phyloP scores from a whole-genome alignment of 1,140 invertebrate genomes.

The Magallana gigas region DNA sequence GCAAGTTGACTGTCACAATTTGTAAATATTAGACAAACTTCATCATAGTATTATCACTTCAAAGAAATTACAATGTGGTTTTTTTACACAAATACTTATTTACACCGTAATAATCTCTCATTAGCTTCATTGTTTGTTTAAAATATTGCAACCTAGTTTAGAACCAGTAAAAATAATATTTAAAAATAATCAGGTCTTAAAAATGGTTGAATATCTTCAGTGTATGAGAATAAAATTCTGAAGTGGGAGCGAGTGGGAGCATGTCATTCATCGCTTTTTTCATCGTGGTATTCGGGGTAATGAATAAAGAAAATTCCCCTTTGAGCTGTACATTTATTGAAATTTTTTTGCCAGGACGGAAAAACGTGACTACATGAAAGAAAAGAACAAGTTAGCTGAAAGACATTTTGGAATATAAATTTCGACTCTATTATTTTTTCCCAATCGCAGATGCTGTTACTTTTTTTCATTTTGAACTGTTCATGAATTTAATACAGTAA shows the following conservation, averaged over 20 bases:
- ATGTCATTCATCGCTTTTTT: background rate
- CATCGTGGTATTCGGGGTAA: background rate
- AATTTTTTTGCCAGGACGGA: slow-evolving; percentile 6
- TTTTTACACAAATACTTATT: too few species aligned
- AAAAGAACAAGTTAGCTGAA: background rate
- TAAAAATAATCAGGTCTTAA: too few species aligned
- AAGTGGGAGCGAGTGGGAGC: background rate
- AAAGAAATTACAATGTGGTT: too few species aligned
- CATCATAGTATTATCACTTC: too few species aligned
- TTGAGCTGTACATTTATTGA: background rate
- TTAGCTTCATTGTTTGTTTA: too few species aligned
- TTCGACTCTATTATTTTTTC: background rate
- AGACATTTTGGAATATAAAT: slow-evolving; percentile 4
- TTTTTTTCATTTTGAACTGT: background rate
- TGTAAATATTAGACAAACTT: too few species aligned
- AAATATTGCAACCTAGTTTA: too few species aligned
- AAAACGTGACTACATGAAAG: slow-evolving; percentile 20
- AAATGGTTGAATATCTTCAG: too few species aligned
- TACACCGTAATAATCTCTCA: too few species aligned
- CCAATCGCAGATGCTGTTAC: background rate
- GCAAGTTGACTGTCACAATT: too few species aligned
- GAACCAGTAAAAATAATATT: too few species aligned
- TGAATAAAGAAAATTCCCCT: slow-evolving; percentile 1
- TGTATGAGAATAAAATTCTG: background rate
- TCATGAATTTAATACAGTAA: background rate